Evolutionary conservation across 1,140 invertebrate genomes (phyloP), one percentile per base, ranked within the genome.

Genomic region (Hirudo medicinalis): DNA sequence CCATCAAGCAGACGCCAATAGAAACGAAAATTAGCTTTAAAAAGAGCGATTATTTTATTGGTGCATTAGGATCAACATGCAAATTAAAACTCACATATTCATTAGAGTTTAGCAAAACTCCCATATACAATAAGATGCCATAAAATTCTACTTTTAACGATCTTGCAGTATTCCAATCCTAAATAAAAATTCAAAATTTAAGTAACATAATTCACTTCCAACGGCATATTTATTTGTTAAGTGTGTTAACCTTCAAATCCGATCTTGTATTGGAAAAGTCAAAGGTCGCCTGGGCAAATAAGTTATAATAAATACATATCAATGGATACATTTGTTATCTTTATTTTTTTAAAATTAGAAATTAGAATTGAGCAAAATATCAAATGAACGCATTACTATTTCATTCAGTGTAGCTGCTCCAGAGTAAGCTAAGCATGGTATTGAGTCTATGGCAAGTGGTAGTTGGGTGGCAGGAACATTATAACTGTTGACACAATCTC

Each of bases 141-240:
- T 27, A 68, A 36, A 68, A 68, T 36, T 68, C 67, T 22, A 68
- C 40, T 36, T 19, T 68, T 36, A 68, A 19, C 29, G 40, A 68
- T 36, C 67, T 68, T 68, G 25, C 67, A 32, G n/a, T 27, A 6
- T 40, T 68, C 67, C 67, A 68, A 40, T 68, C 40, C 67, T 68
- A 25, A 68, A 36, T 36, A 5, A 49, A 6, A 49, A 49, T 49
- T 49, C 43, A 49, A 49, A 49, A 49, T 49, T 17, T 49, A 17
- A 49, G 13, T 36, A 49, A 49, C 43, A 49, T 49, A 49, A 17
- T 2, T 49, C 15, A 49, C 43, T 49, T 17, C 15, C 43, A 49
- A 17, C 15, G 43, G 43, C 11, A 8, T 17, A 17, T 49, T 15
- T 49, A 49, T 13, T 49, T 49, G 43, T 49, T 49, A 49, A 49